phyloP scores from a whole-genome alignment of 2,888 invertebrate species.

The Ferrisia virgata region DNA sequence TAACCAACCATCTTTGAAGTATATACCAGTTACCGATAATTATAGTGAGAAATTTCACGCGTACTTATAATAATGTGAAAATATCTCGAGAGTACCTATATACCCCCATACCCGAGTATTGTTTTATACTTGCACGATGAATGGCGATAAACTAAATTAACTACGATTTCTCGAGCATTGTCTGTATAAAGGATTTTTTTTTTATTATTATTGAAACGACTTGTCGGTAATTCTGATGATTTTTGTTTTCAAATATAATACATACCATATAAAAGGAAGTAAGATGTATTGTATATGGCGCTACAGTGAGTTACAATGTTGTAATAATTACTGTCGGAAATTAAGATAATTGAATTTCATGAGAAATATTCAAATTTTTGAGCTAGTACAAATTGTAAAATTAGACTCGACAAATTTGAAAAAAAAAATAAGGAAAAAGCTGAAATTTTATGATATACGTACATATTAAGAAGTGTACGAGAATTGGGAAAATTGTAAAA shows the following conservation, averaged over 20 bases:
- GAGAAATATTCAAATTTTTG: background rate
- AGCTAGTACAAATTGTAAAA: background rate
- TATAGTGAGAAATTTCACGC: conserved; percentile 26
- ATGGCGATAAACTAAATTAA: background rate
- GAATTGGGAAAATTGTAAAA: too few species aligned
- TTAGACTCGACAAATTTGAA: too few species aligned
- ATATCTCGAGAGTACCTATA: background rate
- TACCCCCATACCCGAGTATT: background rate
- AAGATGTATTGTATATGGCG: background rate
- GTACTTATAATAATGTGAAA: conserved; percentile 29
- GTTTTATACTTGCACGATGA: background rate
- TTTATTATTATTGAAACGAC: background rate
- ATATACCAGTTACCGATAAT: background rate
- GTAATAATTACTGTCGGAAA: background rate
- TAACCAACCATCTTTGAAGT: background rate
- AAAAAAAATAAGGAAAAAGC: too few species aligned
- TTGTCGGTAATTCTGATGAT: background rate
- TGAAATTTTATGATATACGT: too few species aligned
- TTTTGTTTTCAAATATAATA: background rate
- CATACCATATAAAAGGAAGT: background rate
- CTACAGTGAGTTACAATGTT: background rate
- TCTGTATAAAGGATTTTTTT: background rate
- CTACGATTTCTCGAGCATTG: background rate
- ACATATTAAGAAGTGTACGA: too few species aligned
- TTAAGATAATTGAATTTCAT: background rate